Conservation (phyloP, 2,113 vertebrate species). For the Lutjanus erythropterus region DNA sequence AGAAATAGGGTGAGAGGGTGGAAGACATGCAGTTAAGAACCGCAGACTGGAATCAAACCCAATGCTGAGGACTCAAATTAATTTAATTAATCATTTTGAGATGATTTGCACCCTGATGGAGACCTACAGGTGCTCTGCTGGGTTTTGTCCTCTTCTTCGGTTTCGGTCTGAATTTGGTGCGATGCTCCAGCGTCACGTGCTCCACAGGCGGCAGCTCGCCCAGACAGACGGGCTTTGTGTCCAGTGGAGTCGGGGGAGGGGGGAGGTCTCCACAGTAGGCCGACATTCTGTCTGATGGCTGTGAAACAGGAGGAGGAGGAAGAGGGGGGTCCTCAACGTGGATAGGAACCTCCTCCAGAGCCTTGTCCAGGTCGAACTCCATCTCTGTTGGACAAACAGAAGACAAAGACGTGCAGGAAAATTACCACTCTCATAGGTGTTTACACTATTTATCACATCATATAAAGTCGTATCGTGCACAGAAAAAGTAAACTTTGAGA, state of each 20-base stretch:
- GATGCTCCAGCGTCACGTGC: slow-evolving; percentile 89
- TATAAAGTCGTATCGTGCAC: no score
- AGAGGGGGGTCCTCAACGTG: slow-evolving; percentile 90
- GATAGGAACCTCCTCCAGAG: slow-evolving; percentile 94
- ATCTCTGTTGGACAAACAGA: slow-evolving; percentile 85
- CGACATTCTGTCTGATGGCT: slow-evolving; percentile 29
- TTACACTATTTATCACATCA: no score
- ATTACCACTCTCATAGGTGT: no score
- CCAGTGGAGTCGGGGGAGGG: slow-evolving; percentile 59
- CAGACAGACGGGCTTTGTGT: slow-evolving; percentile 81
- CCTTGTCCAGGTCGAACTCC: slow-evolving; percentile 98
- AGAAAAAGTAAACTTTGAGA: no score
- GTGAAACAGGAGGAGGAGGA: slow-evolving; percentile 25
- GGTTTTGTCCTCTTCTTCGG: slow-evolving; percentile 91
- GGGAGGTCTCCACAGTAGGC: slow-evolving; percentile 33
- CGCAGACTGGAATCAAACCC: no score
- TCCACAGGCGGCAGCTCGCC: slow-evolving; percentile 89
- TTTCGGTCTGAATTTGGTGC: slow-evolving; percentile 92
- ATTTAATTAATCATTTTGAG: no score
- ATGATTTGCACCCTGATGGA: background rate
- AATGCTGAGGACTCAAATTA: no score
- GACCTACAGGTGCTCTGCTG: slow-evolving; percentile 87
- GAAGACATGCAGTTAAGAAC: no score
- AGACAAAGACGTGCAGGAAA: background rate
- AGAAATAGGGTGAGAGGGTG: no score